Base-by-base conservation (phyloP, 92 coral and sea anemone species). In the Paramuricea clavata region DNA sequence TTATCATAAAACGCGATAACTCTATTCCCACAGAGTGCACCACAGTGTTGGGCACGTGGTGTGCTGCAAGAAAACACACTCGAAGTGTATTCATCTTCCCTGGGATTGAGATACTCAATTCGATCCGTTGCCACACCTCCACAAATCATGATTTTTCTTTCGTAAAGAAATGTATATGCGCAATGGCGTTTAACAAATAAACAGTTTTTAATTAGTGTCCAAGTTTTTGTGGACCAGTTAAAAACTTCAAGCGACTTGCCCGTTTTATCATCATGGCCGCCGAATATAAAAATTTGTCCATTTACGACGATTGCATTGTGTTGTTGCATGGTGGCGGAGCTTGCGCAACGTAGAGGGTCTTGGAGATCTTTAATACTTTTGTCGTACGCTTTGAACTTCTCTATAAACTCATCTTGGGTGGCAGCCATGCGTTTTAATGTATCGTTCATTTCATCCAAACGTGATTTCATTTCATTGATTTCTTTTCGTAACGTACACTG, bases 181-280 rank as follows among this genome's bases (percentile, higher is more conserved):
- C n/a, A n/a, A n/a, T n/a, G n/a, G n/a, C n/a, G n/a, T n/a, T n/a
- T 21, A 9, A 49, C 44, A 49, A 74, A 43, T 34, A 74, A 74
- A 30, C 57, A 19, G 32, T 43, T 31, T 74, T 74, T 39, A 43
- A 41, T 34, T 35, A 74, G 61, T 2, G 81, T 74, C 81, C 81
- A 74, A n/a, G 59, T 17, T 44, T 49, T 74, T 3, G 81, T 74
- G 6, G 60, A 19, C 81, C 81, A 74, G 81, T 74, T 49, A 42
- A 74, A 74, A n/a, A 74, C 59, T 43, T 74, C 81, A n/a, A 41
- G 35, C 21, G 81, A 41, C 5, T 43, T 41, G 33, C 47, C n/a
- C n/a, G n/a, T n/a, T n/a, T n/a, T n/a, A n/a, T n/a, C n/a, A n/a
- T n/a, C n/a, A n/a, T n/a, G n/a, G n/a, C n/a, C 36, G 35, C 71